Percentiles rank a stretch among this genome's conserved stretches.
Evolutionary conservation across 2,797 vertebrate species (phyloP).

Genomic region (Chloroceryle inda): DNA sequence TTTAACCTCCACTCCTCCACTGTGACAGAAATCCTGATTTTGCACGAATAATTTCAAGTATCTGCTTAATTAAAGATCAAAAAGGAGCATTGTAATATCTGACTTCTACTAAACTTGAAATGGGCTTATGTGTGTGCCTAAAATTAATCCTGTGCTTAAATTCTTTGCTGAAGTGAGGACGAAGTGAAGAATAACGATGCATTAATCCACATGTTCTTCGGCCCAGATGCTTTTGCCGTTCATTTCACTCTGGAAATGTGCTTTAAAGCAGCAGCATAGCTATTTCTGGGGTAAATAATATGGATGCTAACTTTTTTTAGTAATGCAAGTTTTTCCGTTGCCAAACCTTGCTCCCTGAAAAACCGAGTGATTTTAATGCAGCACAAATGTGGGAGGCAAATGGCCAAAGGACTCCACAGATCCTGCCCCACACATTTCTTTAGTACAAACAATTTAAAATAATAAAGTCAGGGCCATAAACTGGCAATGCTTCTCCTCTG

Average conservation of each 20-base stretch:
- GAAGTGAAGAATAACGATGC: background rate
- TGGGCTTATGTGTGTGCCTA: background rate
- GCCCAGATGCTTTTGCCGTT: background rate
- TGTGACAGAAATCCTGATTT: background rate
- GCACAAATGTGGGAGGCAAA: constrained; percentile 50
- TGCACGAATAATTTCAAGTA: background rate
- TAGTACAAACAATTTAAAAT: constrained; percentile 49
- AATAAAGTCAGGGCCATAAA: constrained; percentile 49
- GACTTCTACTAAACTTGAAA: constrained; percentile 17
- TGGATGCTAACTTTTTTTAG: background rate
- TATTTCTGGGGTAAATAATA: constrained; percentile 23
- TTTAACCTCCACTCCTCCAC: background rate
- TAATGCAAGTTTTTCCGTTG: background rate
- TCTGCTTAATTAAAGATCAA: constrained; percentile 35
- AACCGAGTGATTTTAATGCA: constrained; percentile 14
- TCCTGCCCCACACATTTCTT: constrained; percentile 53
- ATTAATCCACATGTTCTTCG: background rate
- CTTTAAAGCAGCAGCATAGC: background rate
- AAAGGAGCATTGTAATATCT: constrained; percentile 3
- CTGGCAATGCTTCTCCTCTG: constrained; percentile 15
- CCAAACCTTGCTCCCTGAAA: constrained; percentile 30
- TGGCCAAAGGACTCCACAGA: constrained; percentile 52
- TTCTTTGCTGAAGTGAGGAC: background rate
- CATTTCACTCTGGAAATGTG: background rate
- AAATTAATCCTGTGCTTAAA: constrained; percentile 24